Base-by-base conservation (phyloP, 2,113 vertebrate species). In the Todiramphus chloris region DNA sequence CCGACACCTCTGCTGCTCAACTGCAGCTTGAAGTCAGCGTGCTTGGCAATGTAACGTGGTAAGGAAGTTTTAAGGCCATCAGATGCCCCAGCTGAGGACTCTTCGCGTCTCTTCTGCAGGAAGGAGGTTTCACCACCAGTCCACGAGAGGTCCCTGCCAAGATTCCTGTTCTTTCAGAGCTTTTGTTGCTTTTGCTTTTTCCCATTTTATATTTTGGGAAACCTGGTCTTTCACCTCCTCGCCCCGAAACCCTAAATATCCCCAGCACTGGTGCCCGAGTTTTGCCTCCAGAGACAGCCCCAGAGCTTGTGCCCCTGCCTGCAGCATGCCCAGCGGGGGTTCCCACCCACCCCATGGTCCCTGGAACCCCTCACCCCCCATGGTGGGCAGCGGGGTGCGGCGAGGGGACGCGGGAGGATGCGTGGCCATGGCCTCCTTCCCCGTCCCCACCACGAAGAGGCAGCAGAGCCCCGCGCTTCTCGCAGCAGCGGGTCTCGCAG, bases 41-140 rank as follows among this genome's bases (percentile, higher is more conserved):
- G n/a, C 8, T 11, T 1, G 6, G 63, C 37, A 10, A 33, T 1
- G 3, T 0, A 8, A 39, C 0, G 2, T 7, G 41, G 66, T 23
- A 2, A 21, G 55, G 56, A 23, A 9, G 35, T 20, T 25, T 5
- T 6, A 14, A 6, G 37, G 33, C 41, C 39, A 2, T 24, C 7
- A 9, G 33, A 4, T 11, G 18, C 30, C 67, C 51, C 10, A 28
- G 44, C 23, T 8, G 28, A 33, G 53, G 43, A 4, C 25, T 9
- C 13, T 1, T 16, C 0, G 2, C 0, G 19, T 6, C 53, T 18
- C n/a, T 30, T 21, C 20, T 0, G 5, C 2, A 1, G 53, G 20
- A 10, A 41, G 68, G 35, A 39, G 48, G 10, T n/a, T 6, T 14
- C 10, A 2, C 19, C 11, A 18, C 35, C 30, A 6, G 21, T 2